Evolutionary conservation across 2,113 vertebrate species (phyloP).

Genomic region (Cathartes aura): DNA sequence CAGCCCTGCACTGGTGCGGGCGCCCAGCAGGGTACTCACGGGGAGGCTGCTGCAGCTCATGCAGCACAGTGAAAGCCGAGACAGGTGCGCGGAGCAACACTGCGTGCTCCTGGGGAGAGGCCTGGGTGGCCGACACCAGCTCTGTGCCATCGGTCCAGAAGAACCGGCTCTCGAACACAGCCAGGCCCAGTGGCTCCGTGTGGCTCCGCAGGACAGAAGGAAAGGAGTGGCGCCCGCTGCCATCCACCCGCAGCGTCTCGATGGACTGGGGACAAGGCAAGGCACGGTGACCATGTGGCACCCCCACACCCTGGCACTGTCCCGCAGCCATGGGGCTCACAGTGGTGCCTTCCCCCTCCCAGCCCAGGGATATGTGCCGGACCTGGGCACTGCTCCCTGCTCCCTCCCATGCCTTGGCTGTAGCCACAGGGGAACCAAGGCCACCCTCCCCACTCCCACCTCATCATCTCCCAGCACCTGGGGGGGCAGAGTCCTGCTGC

Average conservation of each 20-base stretch:
- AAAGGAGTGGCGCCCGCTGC: slow-evolving; percentile 80
- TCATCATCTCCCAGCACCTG: not conserved
- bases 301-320: not conserved
- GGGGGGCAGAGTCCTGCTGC: not conserved
- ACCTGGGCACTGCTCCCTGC: not conserved
- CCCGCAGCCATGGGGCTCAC: rapidly evolving
- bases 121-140: slow-evolving; percentile 70
- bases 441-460: not conserved
- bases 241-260: slow-evolving; percentile 84
- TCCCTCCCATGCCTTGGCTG: not conserved
- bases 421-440: not conserved
- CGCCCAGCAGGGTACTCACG: slow-evolving; percentile 50
- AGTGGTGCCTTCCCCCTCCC: not conserved
- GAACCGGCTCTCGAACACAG: slow-evolving; percentile 83
- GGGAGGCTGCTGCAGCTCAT: slow-evolving; percentile 80
- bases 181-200: slow-evolving; percentile 65
- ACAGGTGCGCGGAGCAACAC: slow-evolving; percentile 69
- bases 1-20: rapidly evolving
- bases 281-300: rapidly evolving
- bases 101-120: slow-evolving; percentile 40
- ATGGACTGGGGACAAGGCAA: slow-evolving; percentile 77
- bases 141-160: slow-evolving; percentile 82
- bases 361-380: not conserved
- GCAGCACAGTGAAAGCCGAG: slow-evolving; percentile 75
- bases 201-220: slow-evolving; percentile 70